phyloP scores from a whole-genome alignment of 2,888 invertebrate species.

The Rhopalosiphum nymphaeae region DNA sequence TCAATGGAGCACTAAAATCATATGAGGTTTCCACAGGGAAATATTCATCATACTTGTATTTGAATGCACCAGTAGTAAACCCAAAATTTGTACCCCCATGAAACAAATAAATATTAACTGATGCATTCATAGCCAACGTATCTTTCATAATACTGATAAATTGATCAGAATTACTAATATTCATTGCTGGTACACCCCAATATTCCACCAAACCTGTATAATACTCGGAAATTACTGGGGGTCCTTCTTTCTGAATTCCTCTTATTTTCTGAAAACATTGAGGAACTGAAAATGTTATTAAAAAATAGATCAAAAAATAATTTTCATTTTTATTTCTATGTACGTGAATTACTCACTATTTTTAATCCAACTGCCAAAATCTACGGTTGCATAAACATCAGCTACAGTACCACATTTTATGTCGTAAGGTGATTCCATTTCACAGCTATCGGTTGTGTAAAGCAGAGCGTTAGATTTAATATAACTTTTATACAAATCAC shows the following conservation, averaged over 20 bases:
- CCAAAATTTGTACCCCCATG: conserved; percentile 90
- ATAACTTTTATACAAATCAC: conserved; percentile 74
- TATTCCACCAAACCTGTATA: conserved; percentile 95
- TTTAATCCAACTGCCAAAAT: conserved; percentile 76
- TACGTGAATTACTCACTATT: neutral
- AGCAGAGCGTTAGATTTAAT: conserved; percentile 80
- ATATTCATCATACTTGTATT: conserved; percentile 67
- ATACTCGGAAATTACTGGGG: conserved; percentile 90
- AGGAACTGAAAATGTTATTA: conserved; percentile 59
- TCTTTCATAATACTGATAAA: conserved; percentile 74
- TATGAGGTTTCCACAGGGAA: conserved; percentile 86
- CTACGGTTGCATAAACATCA: conserved; percentile 82
- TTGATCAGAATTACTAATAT: conserved; percentile 72
- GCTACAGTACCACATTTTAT: conserved; percentile 78
- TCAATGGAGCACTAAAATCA: conserved; percentile 92
- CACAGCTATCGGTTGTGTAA: conserved; percentile 86
- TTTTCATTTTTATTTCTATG: neutral
- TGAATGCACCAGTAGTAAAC: conserved; percentile 74
- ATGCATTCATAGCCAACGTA: conserved; percentile 74
- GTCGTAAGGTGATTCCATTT: conserved; percentile 70
- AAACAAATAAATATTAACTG: conserved; percentile 92
- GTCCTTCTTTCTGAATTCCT: conserved; percentile 74
- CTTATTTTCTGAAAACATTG: conserved; percentile 71
- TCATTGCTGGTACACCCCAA: conserved; percentile 80
- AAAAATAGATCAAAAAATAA: neutral